These are phyloP conservation scores for Anarsia innoxiella DNA, from an alignment of 2,888 invertebrate species.

Conservation along the genomic window DNA sequence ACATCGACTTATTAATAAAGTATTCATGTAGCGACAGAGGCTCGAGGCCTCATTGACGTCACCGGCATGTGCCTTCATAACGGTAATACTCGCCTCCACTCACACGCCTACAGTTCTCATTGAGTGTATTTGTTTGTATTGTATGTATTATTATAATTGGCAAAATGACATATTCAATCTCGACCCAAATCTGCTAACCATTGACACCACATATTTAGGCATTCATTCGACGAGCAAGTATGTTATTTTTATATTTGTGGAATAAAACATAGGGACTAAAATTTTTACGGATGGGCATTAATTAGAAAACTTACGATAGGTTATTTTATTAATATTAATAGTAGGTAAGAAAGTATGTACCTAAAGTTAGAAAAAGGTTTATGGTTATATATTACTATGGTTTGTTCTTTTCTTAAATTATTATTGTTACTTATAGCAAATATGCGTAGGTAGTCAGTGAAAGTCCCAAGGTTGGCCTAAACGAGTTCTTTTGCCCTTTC, in stretches of 20 bases:
- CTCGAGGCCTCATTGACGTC: constrained; percentile 70
- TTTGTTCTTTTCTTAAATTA: no score
- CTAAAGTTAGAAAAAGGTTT: no score
- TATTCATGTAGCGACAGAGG: constrained; percentile 62
- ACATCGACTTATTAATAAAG: constrained; percentile 53
- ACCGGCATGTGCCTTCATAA: constrained; percentile 73
- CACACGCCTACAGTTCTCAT: constrained; percentile 38
- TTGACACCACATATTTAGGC: no score
- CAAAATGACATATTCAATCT: constrained; percentile 57
- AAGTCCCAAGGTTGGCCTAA: constrained; percentile 67
- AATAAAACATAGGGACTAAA: no score
- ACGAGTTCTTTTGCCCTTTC: constrained; percentile 73
- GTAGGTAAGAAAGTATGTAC: not conserved
- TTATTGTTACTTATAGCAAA: constrained; percentile 29
- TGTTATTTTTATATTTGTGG: no score
- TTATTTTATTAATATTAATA: no score
- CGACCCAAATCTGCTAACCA: constrained; percentile 50
- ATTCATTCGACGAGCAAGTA: no score
- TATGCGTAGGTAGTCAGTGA: constrained; percentile 67
- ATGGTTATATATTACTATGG: no score
- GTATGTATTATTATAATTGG: constrained; percentile 53
- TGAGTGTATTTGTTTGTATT: constrained; percentile 32
- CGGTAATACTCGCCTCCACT: constrained; percentile 69
- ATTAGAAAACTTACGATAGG: no score
- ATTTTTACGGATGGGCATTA: no score